These are phyloP conservation scores for Clistopyga incitator DNA, from an alignment of 2,888 invertebrate genomes.

Conservation along the genomic window DNA sequence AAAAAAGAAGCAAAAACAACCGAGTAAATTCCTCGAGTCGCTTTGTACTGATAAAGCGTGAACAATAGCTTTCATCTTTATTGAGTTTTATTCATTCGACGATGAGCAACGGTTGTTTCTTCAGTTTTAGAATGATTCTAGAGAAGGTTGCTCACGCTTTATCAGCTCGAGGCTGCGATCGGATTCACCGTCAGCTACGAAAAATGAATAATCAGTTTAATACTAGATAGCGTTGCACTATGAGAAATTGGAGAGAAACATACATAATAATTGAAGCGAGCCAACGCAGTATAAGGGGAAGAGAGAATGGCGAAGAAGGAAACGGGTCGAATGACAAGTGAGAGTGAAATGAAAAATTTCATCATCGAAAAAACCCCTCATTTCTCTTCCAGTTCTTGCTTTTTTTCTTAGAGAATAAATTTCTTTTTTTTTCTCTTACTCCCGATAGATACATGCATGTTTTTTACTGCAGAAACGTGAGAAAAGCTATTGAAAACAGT, in stretches of 20 bases:
- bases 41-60: conserved; percentile 52
- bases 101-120: conserved; percentile 1
- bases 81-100: not conserved
- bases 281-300: conserved; percentile 36
- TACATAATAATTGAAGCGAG: conserved; percentile 44
- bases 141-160: conserved; percentile 1
- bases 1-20: not conserved
- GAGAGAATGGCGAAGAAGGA: conserved; percentile 7
- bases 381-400: not conserved
- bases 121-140: conserved; percentile 4
- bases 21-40: conserved; percentile 21
- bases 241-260: conserved; percentile 58
- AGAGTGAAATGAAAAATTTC: conserved; percentile 38
- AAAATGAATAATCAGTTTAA: conserved; percentile 42
- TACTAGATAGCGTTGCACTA: conserved; percentile 67
- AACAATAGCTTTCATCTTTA: conserved; percentile 3
- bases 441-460: not conserved
- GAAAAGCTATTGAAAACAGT: not conserved
- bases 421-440: not conserved
- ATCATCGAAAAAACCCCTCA: not conserved
- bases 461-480: not conserved
- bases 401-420: no score
- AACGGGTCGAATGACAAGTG: conserved; percentile 19
- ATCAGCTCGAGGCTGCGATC: conserved; percentile 23
- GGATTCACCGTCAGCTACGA: conserved; percentile 17